phyloP scores from a whole-genome alignment of 2,888 invertebrate species.

The Hermaeophaga mercurialis region DNA sequence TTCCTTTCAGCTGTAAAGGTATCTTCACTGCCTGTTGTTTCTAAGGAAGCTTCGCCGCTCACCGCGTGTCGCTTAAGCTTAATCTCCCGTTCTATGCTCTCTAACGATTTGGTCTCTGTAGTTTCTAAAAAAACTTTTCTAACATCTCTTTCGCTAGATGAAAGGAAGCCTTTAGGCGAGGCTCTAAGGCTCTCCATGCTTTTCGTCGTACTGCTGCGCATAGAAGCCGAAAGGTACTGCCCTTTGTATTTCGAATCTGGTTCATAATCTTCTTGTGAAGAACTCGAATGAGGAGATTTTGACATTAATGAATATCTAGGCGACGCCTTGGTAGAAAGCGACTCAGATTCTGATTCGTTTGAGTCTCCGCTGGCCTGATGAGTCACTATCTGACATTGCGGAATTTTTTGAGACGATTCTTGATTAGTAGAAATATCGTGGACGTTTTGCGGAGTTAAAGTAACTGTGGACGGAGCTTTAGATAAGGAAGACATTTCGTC shows the following conservation, averaged over 20 bases:
- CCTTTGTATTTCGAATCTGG: constrained; percentile 63
- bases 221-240: constrained; percentile 61
- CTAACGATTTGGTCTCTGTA: constrained; percentile 68
- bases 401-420: constrained; percentile 40
- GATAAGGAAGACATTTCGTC: constrained; percentile 51
- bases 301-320: constrained; percentile 53
- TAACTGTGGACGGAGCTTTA: constrained; percentile 53
- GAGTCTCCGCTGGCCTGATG: constrained; percentile 65
- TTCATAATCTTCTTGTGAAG: constrained; percentile 72
- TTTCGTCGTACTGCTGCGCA: constrained; percentile 63
- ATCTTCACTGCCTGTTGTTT: constrained; percentile 47
- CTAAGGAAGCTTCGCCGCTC: constrained; percentile 65
- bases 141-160: constrained; percentile 71
- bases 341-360: constrained; percentile 61
- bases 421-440: constrained; percentile 38
- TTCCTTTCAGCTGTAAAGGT: constrained; percentile 67
- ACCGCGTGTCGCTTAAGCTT: constrained; percentile 64
- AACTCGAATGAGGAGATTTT: constrained; percentile 64
- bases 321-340: constrained; percentile 51
- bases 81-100: constrained; percentile 64
- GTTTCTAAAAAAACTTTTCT: constrained; percentile 58
- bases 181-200: constrained; percentile 75
- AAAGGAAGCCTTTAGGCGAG: constrained; percentile 64
- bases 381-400: constrained; percentile 58
- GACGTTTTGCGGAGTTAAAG: constrained; percentile 52